phyloP scores from a whole-genome alignment of 1,140 invertebrate genomes.

The Diprion similis region DNA sequence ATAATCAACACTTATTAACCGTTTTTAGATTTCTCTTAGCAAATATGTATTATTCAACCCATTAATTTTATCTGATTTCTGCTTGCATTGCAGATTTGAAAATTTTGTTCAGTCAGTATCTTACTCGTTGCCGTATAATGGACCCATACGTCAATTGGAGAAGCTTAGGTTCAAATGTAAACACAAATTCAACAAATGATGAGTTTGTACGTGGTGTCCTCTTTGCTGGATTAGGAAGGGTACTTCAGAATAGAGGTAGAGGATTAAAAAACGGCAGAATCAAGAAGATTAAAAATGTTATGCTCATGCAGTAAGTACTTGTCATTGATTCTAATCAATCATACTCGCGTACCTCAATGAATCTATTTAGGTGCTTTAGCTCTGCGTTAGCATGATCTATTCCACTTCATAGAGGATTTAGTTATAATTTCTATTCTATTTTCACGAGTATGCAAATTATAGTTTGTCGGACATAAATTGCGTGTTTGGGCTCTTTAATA shows the following conservation, averaged over 20 bases:
- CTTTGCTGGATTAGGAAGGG: slow-evolving; percentile 60
- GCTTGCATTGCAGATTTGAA: slow-evolving; percentile 54
- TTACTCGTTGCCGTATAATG: slow-evolving; percentile 53
- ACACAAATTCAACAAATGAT: slow-evolving; percentile 58
- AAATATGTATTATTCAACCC: slow-evolving; percentile 13
- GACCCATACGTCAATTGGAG: slow-evolving; percentile 35
- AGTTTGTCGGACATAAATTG: neutral
- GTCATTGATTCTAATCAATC: slow-evolving; percentile 7
- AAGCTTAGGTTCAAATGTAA: slow-evolving; percentile 32
- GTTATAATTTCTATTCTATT: neutral
- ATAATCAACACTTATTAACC: slow-evolving; percentile 11
- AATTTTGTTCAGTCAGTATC: slow-evolving; percentile 52
- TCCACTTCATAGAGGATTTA: neutral
- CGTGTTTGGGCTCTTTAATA: neutral
- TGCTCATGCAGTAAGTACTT: slow-evolving; percentile 59
- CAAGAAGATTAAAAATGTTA: slow-evolving; percentile 42
- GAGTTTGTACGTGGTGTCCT: slow-evolving; percentile 62
- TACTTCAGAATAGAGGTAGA: slow-evolving; percentile 56
- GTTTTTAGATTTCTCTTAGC: neutral
- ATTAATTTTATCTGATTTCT: neutral
- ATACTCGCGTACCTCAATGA: slow-evolving; percentile 21
- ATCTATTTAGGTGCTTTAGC: slow-evolving; percentile 20
- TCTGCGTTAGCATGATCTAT: neutral
- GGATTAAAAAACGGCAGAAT: slow-evolving; percentile 60
- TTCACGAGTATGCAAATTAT: neutral